phyloP scores from a whole-genome alignment of 2,113 vertebrate genomes.

The Promerops cafer region DNA sequence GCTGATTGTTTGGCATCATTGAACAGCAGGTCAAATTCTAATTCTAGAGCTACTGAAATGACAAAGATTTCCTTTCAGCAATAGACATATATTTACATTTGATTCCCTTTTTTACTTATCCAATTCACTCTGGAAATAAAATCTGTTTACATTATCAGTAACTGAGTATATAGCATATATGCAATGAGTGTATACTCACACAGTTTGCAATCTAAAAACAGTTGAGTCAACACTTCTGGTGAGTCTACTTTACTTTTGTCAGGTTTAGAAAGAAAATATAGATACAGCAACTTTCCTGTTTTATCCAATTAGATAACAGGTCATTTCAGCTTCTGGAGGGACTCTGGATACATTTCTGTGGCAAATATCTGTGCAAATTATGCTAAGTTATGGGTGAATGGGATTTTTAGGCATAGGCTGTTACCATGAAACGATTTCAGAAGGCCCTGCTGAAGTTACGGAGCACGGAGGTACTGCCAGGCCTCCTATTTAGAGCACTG shows the following conservation, averaged over 20 bases:
- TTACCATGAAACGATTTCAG: not conserved
- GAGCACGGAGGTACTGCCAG: not conserved
- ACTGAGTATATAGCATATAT: not conserved
- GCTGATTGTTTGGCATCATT: not conserved
- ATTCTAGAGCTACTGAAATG: not conserved
- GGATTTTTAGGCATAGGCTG: not conserved
- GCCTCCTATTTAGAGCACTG: not conserved
- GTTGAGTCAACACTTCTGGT: not conserved
- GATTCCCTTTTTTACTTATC: fast-evolving
- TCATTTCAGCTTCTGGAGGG: not conserved
- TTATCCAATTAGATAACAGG: not conserved
- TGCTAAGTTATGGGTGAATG: not conserved
- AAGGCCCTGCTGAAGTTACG: not conserved
- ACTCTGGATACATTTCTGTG: not conserved
- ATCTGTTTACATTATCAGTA: not conserved
- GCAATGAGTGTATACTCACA: not conserved
- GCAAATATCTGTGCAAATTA: not conserved
- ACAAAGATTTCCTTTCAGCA: not conserved
- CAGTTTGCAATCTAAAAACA: not conserved
- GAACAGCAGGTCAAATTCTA: not conserved
- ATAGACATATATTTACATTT: not conserved
- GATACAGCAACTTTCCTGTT: not conserved
- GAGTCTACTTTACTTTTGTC: not conserved
- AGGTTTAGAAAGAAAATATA: not conserved
- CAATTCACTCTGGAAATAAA: not conserved